Conservation (phyloP, 2,888 invertebrate genomes). For the Drosophila cognata region DNA sequence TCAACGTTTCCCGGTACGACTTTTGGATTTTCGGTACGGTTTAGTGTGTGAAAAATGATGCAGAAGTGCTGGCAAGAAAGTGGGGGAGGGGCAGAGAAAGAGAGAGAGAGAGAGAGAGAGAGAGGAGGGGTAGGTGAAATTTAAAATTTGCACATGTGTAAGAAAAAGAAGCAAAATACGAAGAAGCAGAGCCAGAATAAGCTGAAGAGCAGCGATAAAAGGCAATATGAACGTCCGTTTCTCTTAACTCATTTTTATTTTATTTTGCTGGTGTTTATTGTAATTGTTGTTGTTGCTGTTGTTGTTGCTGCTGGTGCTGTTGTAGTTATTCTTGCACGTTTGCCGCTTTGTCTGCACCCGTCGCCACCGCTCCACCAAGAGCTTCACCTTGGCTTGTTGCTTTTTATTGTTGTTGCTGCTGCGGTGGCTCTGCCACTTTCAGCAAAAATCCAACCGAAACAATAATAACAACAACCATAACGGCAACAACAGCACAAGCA, state of each 20-base stretch:
- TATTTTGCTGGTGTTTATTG: conserved; percentile 38
- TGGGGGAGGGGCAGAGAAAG: not conserved
- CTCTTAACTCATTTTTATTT: conserved; percentile 76
- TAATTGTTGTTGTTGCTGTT: conserved; percentile 19
- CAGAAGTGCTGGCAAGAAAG: conserved; percentile 16
- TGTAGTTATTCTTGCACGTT: conserved; percentile 69
- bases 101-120: not conserved
- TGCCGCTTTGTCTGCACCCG: conserved; percentile 44
- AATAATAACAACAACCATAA: conserved; percentile 55
- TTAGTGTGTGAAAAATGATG: conserved; percentile 38
- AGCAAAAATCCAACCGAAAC: conserved; percentile 67
- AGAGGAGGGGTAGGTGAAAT: conserved; percentile 19
- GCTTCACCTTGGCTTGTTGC: conserved; percentile 74
- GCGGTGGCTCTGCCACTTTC: conserved; percentile 69
- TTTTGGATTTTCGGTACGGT: conserved; percentile 17
- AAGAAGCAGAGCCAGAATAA: conserved; percentile 3
- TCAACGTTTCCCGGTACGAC: conserved; percentile 7
- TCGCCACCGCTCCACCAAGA: conserved; percentile 14
- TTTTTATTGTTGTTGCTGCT: conserved; percentile 43
- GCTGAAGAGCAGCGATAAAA: conserved; percentile 29
- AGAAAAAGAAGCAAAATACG: conserved; percentile 4
- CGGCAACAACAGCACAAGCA: conserved; percentile 42
- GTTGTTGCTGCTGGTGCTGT: conserved; percentile 27
- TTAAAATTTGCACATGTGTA: conserved; percentile 65
- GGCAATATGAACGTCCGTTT: conserved; percentile 71